Conservation (phyloP, 1,140 invertebrate species). For the Zaprionus kolodkinae region DNA sequence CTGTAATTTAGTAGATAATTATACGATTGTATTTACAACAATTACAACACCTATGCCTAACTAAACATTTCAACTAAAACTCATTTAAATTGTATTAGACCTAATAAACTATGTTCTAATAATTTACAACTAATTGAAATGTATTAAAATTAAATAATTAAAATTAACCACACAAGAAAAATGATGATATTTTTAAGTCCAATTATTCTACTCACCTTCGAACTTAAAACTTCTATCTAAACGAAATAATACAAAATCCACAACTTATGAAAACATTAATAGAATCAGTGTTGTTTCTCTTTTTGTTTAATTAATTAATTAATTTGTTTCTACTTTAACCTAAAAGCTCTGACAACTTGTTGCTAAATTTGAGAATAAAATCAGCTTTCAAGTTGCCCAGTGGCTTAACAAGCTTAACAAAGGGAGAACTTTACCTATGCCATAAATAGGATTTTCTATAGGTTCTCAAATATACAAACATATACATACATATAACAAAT, state of each 20-base stretch:
- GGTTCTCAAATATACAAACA: conserved; percentile 32
- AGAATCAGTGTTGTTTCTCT: conserved; percentile 42
- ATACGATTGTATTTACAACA: conserved; percentile 75
- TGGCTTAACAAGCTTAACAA: conserved; percentile 6
- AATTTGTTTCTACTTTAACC: background rate
- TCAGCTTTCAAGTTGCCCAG: conserved; percentile 47
- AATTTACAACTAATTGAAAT: conserved; percentile 79
- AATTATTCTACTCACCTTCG: conserved; percentile 71
- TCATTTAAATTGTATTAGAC: conserved; percentile 66
- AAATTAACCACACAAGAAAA: conserved; percentile 60
- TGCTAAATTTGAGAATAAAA: conserved; percentile 37
- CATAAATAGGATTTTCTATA: conserved; percentile 37
- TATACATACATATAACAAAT: conserved; percentile 31
- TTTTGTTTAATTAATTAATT: background rate
- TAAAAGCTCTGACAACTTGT: conserved; percentile 44
- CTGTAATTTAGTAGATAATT: conserved; percentile 77
- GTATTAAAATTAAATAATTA: conserved; percentile 67
- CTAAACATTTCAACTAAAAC: conserved; percentile 26
- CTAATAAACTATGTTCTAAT: conserved; percentile 62
- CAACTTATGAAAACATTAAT: conserved; percentile 73
- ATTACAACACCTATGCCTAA: conserved; percentile 60
- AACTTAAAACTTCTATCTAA: conserved; percentile 59
- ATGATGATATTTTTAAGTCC: conserved; percentile 53
- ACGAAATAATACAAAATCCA: conserved; percentile 71
- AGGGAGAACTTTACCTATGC: conserved; percentile 48